These are phyloP conservation scores for Eristalinus aeneus DNA, from an alignment of 2,888 invertebrate species.

Conservation along the genomic window DNA sequence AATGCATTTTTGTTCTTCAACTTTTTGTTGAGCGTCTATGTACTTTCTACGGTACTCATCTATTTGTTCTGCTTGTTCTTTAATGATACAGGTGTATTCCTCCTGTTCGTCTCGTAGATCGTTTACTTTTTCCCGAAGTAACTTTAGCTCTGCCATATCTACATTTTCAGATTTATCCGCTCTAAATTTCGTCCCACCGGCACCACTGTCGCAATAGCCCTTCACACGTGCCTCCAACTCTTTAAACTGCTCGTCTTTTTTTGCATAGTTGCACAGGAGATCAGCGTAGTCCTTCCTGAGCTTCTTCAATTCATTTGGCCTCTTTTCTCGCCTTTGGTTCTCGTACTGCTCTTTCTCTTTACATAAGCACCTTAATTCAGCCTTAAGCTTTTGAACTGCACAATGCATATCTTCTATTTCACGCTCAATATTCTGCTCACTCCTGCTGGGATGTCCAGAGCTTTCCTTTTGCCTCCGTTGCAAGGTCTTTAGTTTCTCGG, in stretches of 20 bases:
- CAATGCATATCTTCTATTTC: constrained; percentile 75
- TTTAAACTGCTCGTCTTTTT: constrained; percentile 78
- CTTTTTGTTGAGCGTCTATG: constrained; percentile 78
- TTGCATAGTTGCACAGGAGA: constrained; percentile 76
- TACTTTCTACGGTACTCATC: constrained; percentile 80
- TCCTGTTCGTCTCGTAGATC: constrained; percentile 78
- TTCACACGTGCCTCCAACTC: constrained; percentile 73
- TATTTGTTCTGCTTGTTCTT: constrained; percentile 78
- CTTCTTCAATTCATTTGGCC: constrained; percentile 75
- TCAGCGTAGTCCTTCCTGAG: constrained; percentile 78
- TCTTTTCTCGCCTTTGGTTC: not conserved
- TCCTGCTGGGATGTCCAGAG: constrained; percentile 10
- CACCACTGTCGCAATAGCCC: constrained; percentile 19
- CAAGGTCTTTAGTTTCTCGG: constrained; percentile 1
- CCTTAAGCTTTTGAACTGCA: constrained; percentile 74
- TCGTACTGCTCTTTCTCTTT: constrained; percentile 35
- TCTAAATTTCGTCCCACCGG: constrained; percentile 43
- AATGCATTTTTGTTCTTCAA: constrained; percentile 78
- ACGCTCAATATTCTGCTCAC: constrained; percentile 72
- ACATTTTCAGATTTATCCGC: constrained; percentile 42
- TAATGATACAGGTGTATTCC: constrained; percentile 79
- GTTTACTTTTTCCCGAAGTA: constrained; percentile 76
- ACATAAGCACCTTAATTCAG: constrained; percentile 72
- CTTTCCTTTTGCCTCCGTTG: not conserved
- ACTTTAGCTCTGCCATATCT: constrained; percentile 75